phyloP scores from a whole-genome alignment of 2,797 vertebrate species.

The Gymnothorax reevesii region DNA sequence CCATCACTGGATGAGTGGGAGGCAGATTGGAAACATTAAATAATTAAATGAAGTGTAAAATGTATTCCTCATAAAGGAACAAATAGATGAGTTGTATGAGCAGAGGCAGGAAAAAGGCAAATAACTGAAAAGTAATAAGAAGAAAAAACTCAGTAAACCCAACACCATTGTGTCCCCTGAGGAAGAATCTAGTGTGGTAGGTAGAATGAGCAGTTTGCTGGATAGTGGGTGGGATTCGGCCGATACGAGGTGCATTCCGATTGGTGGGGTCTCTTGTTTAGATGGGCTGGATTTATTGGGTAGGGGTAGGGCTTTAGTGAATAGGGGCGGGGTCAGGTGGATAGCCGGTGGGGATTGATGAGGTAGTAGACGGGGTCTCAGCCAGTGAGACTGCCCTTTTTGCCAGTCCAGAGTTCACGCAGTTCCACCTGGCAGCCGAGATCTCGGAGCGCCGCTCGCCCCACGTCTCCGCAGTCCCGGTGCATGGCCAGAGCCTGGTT shows the following conservation, averaged over 20 bases:
- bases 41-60: not conserved
- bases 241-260: not conserved
- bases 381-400: constrained; percentile 82
- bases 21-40: not conserved
- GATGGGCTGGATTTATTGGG: not conserved
- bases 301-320: not conserved
- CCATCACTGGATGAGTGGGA: not conserved
- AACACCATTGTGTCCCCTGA: not conserved
- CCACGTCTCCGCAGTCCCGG: constrained; percentile 81
- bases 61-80: too few relatives aligned
- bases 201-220: not conserved
- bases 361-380: constrained; percentile 51
- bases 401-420: constrained; percentile 91
- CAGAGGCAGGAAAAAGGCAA: too few relatives aligned
- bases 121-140: not conserved
- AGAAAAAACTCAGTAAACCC: not conserved
- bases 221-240: not conserved
- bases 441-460: constrained; percentile 88
- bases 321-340: not conserved
- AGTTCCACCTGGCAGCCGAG: constrained; percentile 91
- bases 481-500: constrained; percentile 76
- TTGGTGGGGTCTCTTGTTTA: not conserved
- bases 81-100: too few relatives aligned
- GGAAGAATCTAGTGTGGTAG: not conserved
- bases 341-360: not conserved